Conservation (phyloP, 2,888 invertebrate species). For the Agrochola circellaris region DNA sequence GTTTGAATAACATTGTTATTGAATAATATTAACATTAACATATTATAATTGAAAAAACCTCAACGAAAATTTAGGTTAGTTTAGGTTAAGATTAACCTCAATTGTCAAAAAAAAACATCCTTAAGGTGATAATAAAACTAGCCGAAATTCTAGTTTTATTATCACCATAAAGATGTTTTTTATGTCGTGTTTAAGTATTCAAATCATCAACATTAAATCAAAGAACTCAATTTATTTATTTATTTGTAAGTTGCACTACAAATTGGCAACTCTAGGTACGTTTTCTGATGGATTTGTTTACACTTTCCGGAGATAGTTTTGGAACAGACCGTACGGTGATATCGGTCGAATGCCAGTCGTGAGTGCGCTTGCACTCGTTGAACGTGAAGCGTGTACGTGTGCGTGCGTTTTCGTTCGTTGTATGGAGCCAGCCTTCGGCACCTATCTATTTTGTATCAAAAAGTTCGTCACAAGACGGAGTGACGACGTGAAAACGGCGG, state of each 20-base stretch:
- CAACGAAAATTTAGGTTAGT: no score
- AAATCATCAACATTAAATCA: not conserved
- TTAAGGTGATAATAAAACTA: no score
- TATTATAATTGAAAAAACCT: no score
- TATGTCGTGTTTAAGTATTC: not conserved
- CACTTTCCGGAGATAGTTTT: no score
- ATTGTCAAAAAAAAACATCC: not conserved
- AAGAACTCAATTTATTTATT: not conserved
- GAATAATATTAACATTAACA: no score
- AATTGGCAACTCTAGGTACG: no score
- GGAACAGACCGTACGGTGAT: not conserved
- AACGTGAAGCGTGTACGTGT: no score
- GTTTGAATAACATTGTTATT: not conserved
- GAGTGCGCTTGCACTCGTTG: not conserved
- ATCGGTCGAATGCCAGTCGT: no score
- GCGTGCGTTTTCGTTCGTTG: not conserved
- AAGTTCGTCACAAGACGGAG: constrained; percentile 73
- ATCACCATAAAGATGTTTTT: no score
- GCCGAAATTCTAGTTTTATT: no score
- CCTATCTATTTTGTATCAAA: not conserved
- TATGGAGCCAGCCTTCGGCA: not conserved
- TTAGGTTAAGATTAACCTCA: not conserved
- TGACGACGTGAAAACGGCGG: constrained; percentile 77
- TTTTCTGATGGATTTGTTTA: not conserved
- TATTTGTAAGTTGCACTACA: not conserved